Evolutionary conservation across 2,797 vertebrate genomes (phyloP).

Genomic region (Premnoplex brunnescens): DNA sequence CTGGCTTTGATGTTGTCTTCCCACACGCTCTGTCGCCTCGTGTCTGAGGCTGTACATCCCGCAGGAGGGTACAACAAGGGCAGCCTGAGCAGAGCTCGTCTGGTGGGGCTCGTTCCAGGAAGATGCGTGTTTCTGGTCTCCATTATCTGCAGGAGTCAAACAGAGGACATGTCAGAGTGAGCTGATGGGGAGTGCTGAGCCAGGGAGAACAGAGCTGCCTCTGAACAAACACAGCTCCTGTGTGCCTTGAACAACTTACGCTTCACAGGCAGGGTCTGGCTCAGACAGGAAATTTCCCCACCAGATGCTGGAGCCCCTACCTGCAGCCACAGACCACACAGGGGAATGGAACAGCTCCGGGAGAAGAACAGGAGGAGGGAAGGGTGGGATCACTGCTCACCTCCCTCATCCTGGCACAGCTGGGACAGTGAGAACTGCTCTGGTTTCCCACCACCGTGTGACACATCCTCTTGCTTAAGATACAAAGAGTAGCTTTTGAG

Average conservation of each 20-base stretch:
- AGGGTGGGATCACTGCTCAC: background rate
- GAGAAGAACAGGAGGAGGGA: background rate
- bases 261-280: constrained; percentile 12
- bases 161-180: constrained; percentile 23
- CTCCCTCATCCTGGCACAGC: background rate
- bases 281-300: background rate
- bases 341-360: rapidly evolving
- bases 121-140: constrained; percentile 15
- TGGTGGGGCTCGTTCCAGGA: background rate
- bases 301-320: background rate
- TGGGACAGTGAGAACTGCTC: background rate
- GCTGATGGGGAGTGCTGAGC: constrained; percentile 39
- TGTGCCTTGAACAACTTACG: background rate
- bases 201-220: background rate
- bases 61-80: constrained; percentile 1
- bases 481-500: background rate
- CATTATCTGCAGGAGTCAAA: constrained; percentile 58
- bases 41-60: constrained; percentile 15
- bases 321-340: background rate
- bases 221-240: background rate
- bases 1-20: constrained; percentile 46
- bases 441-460: rapidly evolving
- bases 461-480: background rate
- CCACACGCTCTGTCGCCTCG: background rate
- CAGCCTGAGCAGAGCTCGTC: constrained; percentile 39